Base-by-base conservation (phyloP, 1,140 invertebrate species). In the Drosophila guanche region DNA sequence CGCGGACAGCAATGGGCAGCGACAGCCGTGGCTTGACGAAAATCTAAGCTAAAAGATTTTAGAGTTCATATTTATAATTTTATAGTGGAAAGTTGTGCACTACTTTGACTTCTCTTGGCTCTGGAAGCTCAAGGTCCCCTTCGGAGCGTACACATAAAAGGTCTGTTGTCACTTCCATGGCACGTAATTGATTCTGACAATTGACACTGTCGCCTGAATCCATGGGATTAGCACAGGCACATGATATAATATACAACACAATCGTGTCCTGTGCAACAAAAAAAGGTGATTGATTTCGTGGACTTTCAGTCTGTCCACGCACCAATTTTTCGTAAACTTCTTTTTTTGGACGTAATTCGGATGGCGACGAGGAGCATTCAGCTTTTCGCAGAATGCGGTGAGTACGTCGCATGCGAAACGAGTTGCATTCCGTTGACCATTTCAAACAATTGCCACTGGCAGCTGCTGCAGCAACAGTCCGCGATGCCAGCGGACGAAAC, bases 361-460 rank as follows among this genome's bases (percentile, higher is more conserved):
- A 57, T 40, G 62, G 55, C 65, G 42, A 54, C 70, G 40, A 48
- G 65, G 40, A 48, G 65, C 56, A 58, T 58, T 61, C 40, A 46
- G 58, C 10, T 37, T 59, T 60, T 54, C 51, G 16, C 22, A 27
- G 27, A 61, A 50, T 79, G 52, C 61, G 55, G 55, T 55, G 55
- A 40, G 51, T 22, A 41, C 57, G 29, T 33, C 29, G 48, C 62
- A 76, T 71, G 46, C 46, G 51, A 90, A 90, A 90, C 89, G 59
- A 81, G 89, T 86, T 77, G 76, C 89, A 90, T 90, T 90, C 89
- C 89, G 55, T 72, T 90, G 89, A 90, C 89, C 89, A 90, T 90
- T 90, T 90, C 78, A 78, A 88, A 81, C 66, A 86, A 75, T 81
- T 65, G 78, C 47, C 69, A 68, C 40, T 66, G 72, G 63, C 72